phyloP scores from a whole-genome alignment of 2,797 vertebrate genomes.

The Caiman crocodilus region DNA sequence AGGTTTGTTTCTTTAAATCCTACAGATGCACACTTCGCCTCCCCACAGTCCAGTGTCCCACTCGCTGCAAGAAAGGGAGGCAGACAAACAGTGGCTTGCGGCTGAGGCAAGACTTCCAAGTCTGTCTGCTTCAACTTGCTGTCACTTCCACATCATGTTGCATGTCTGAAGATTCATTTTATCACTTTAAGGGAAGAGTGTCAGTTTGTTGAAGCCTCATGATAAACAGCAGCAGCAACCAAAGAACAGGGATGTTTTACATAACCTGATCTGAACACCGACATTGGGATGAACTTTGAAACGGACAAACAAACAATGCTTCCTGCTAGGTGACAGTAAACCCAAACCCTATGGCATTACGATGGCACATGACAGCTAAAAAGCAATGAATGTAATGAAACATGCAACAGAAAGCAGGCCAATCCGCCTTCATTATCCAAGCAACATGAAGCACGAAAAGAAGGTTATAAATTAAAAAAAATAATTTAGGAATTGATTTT shows the following conservation, averaged over 20 bases:
- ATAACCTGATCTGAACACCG: background rate
- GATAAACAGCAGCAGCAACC: background rate
- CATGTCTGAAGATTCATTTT: conserved; percentile 37
- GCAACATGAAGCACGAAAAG: background rate
- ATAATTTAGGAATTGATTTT: background rate
- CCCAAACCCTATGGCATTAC: background rate
- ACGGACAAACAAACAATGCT: no score
- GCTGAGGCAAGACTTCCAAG: conserved; percentile 11
- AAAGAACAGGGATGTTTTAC: background rate
- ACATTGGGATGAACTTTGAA: background rate
- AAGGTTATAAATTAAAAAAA: background rate
- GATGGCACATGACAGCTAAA: background rate
- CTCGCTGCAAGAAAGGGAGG: background rate
- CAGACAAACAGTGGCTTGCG: conserved; percentile 13
- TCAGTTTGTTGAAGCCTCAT: background rate
- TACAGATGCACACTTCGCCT: no score
- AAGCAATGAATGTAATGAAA: background rate
- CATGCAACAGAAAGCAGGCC: background rate
- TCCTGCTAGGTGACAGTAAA: background rate
- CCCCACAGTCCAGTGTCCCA: conserved; percentile 24
- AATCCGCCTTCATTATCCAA: background rate
- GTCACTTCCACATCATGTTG: background rate
- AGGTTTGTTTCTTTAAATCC: no score
- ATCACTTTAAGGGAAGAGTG: background rate
- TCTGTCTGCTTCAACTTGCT: conserved; percentile 32